phyloP scores from a whole-genome alignment of 2,797 vertebrate species.

The Gymnocypris eckloni region DNA sequence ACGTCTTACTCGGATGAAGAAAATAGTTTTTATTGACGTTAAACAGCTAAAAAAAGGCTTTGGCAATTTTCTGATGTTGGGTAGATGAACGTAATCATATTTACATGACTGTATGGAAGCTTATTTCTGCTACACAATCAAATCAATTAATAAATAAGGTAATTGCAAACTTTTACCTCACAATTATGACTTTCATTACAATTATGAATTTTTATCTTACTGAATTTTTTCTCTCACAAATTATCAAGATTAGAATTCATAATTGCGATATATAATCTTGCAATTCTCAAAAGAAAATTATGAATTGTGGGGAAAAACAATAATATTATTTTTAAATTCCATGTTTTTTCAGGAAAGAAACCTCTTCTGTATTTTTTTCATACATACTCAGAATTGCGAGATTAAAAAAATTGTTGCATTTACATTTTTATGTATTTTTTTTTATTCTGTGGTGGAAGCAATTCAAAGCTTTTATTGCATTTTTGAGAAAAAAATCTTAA shows the following conservation, averaged over 20 bases:
- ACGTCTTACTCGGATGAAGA: background rate
- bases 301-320: too few relatives aligned
- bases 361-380: too few relatives aligned
- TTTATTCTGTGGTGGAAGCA: too few relatives aligned
- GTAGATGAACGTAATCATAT: background rate
- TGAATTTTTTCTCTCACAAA: too few relatives aligned
- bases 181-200: background rate
- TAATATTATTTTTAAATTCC: too few relatives aligned
- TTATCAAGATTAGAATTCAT: background rate
- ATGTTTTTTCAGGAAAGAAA: too few relatives aligned
- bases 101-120: background rate
- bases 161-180: background rate
- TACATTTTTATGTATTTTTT: too few relatives aligned
- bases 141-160: too few relatives aligned
- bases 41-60: background rate
- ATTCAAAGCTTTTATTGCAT: background rate
- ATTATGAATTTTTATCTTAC: background rate
- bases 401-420: too few relatives aligned
- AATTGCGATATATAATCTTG: background rate
- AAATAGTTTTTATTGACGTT: background rate
- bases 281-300: background rate
- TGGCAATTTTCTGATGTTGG: background rate
- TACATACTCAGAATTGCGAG: too few relatives aligned
- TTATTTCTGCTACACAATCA: too few relatives aligned
- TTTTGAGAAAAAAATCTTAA: background rate